A percentile compares a stretch with the other conserved stretches of the same genome.
phyloP scores from a whole-genome alignment of 2,888 invertebrate genomes.

The Drosophila nr. perissopoda region DNA sequence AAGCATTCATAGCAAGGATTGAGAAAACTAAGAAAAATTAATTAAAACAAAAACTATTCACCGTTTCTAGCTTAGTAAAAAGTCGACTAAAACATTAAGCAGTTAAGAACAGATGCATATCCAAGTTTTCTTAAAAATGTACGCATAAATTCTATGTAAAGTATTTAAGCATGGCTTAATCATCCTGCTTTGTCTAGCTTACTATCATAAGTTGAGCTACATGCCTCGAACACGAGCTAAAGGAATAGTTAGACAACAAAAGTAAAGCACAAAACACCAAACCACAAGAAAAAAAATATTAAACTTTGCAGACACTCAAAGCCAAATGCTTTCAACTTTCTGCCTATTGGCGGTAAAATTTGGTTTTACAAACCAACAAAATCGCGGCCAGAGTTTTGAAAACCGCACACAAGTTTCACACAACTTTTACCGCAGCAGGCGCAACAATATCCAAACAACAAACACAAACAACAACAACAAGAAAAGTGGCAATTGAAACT shows the following conservation, averaged over 20 bases:
- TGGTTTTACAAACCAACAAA: conserved; percentile 36
- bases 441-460: conserved; percentile 5
- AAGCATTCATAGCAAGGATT: background rate
- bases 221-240: background rate
- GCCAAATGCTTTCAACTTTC: conserved; percentile 39
- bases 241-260: conserved; percentile 25
- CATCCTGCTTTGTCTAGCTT: background rate
- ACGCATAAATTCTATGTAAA: background rate
- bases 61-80: no score
- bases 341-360: conserved; percentile 25
- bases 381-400: conserved; percentile 57
- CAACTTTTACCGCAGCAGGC: conserved; percentile 49
- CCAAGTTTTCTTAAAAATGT: background rate
- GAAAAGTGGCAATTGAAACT: conserved; percentile 32
- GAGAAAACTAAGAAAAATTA: background rate
- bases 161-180: background rate
- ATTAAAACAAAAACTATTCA: no score
- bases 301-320: conserved; percentile 47
- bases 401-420: conserved; percentile 60
- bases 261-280: conserved; percentile 15
- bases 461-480: conserved; percentile 13
- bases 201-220: background rate
- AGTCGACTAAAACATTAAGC: background rate
- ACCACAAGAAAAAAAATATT: background rate
- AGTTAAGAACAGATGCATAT: background rate